phyloP scores from a whole-genome alignment of 2,888 invertebrate species.

The Willowsia nigromaculata region DNA sequence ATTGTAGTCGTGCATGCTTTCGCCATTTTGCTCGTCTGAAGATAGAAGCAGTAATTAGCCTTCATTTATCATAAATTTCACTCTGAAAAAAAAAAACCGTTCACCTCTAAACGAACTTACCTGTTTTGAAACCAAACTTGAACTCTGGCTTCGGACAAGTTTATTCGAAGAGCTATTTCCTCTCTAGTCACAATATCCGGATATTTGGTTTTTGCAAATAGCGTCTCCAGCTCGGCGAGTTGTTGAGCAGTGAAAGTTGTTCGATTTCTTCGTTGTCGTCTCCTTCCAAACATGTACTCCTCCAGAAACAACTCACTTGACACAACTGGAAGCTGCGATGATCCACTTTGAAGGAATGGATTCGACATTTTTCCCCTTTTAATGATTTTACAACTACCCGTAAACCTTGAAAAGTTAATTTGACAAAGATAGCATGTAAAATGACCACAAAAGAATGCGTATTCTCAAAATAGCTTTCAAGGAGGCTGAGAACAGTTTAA shows the following conservation, averaged over 20 bases:
- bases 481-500: not conserved
- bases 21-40: constrained; percentile 89
- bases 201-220: constrained; percentile 97
- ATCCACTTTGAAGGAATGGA: constrained; percentile 69
- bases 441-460: no score
- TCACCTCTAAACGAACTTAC: no score
- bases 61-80: no score
- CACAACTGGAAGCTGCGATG: constrained; percentile 60
- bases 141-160: constrained; percentile 94
- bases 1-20: constrained; percentile 91
- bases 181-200: constrained; percentile 85
- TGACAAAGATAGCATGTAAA: no score
- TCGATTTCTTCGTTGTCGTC: constrained; percentile 92
- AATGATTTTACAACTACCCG: no score
- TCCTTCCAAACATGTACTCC: constrained; percentile 94
- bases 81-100: no score
- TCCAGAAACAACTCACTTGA: constrained; percentile 76
- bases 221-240: constrained; percentile 92
- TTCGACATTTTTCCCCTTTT: constrained; percentile 66
- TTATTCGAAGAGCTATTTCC: constrained; percentile 94
- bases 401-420: no score
- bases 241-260: constrained; percentile 97
- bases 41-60: no score
- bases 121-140: constrained; percentile 96
- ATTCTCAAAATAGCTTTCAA: not conserved